These are phyloP conservation scores for Cyrtodaria siliqua DNA, from an alignment of 2,888 invertebrate genomes.

Conservation along the genomic window DNA sequence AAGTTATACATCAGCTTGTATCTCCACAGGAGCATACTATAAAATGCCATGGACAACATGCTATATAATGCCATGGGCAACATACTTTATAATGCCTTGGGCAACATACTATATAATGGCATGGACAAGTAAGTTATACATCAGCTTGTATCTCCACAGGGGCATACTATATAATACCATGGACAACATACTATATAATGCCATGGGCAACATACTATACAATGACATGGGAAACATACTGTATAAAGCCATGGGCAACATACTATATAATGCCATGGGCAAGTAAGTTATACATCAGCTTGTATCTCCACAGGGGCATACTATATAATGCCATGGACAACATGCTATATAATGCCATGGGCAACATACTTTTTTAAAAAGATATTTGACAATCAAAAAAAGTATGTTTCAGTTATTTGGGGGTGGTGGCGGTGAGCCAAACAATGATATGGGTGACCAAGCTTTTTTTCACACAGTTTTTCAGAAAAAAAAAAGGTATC, in stretches of 20 bases:
- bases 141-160: too few species aligned
- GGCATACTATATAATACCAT: too few species aligned
- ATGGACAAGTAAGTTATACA: neutral
- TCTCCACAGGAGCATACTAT: conserved; percentile 85
- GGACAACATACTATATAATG: neutral
- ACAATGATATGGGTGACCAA: too few species aligned
- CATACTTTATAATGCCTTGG: too few species aligned
- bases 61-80: conserved; percentile 63
- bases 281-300: conserved; percentile 68
- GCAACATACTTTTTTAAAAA: too few species aligned
- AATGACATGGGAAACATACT: too few species aligned
- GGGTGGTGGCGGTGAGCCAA: too few species aligned
- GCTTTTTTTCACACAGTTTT: too few species aligned
- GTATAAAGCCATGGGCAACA: neutral
- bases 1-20: conserved; percentile 81
- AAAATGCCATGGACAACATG: conserved; percentile 75
- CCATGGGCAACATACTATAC: too few species aligned
- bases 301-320: conserved; percentile 75
- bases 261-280: conserved; percentile 1
- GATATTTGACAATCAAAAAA: neutral
- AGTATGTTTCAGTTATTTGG: neutral
- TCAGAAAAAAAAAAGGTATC: too few species aligned
- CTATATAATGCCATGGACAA: conserved; percentile 39
- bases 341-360: too few species aligned
- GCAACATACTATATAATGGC: neutral